These are phyloP conservation scores for Gryllus bimaculatus DNA, from an alignment of 1,140 invertebrate species.

Conservation along the genomic window DNA sequence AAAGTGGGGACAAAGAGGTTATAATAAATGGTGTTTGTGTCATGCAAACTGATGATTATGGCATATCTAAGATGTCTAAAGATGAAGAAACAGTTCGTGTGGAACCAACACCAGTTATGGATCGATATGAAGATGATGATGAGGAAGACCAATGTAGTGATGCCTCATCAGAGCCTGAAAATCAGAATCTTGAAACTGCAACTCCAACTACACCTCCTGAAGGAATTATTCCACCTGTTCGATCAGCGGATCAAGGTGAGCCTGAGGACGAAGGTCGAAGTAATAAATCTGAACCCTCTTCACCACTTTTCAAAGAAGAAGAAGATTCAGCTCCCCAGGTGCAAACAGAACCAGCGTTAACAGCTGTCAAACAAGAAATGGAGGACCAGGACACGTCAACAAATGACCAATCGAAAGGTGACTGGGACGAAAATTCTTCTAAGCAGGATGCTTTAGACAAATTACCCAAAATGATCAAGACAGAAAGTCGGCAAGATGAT, in stretches of 20 bases:
- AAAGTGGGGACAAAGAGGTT: constrained; percentile 48
- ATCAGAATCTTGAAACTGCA: neutral
- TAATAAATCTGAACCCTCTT: constrained; percentile 16
- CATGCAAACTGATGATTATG: constrained; percentile 69
- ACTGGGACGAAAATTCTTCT: constrained; percentile 19
- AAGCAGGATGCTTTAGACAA: constrained; percentile 14
- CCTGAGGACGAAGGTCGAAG: constrained; percentile 14
- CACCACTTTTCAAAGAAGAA: constrained; percentile 6
- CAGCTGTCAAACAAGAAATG: constrained; percentile 10
- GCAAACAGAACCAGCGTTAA: constrained; percentile 3
- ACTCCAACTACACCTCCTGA: neutral
- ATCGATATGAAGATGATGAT: constrained; percentile 47
- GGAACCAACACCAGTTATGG: constrained; percentile 56
- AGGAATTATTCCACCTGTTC: neutral
- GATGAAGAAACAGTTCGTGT: constrained; percentile 58
- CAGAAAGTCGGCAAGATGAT: constrained; percentile 28
- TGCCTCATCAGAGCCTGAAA: constrained; percentile 10
- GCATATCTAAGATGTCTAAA: constrained; percentile 40
- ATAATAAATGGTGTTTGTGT: constrained; percentile 89
- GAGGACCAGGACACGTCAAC: constrained; percentile 10
- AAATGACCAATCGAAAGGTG: constrained; percentile 23
- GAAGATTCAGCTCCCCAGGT: neutral
- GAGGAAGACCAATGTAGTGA: constrained; percentile 35
- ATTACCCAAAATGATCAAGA: constrained; percentile 24
- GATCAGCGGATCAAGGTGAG: constrained; percentile 8